Evolutionary conservation across 2,113 vertebrate species (phyloP), one percentile per base, ranked within the genome.

Genomic region (Lates calcarifer): DNA sequence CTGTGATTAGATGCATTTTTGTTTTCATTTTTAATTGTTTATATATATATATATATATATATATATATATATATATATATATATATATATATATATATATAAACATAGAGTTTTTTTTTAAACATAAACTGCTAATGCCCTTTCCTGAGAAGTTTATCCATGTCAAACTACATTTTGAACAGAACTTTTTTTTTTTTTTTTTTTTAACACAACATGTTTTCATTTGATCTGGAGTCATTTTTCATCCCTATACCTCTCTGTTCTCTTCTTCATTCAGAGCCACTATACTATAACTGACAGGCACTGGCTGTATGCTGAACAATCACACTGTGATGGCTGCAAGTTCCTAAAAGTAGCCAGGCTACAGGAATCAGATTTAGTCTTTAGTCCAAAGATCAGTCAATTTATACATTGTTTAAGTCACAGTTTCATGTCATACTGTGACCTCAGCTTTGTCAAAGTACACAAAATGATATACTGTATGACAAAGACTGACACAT

Each of bases 61-160:
- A 37, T 15, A 82, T 37, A 77, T 6, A 55, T 65, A 83, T 69
- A 73, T 61, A 22, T 47, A 37, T 15, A 82, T 37, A 77, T 6
- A 55, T 65, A 83, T 69, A 73, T 61, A 22, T 47, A 37, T 15
- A 82, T 37, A 77, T 6, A 55, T 65, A 83, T 69, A 73, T 61
- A 22, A n/a, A n/a, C n/a, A n/a, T n/a, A n/a, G n/a, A n/a, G n/a
- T n/a, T n/a, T 68, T 71, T 53, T 74, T 85, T 86, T 82, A 29
- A 77, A 89, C 83, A 89, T 58, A 87, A 79, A 83, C 76, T 83
- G 77, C 62, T 85, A 82, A 90, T 82, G 69, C 70, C 83, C 90
- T 84, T 92, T 93, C 94, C 94, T 95, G 95, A 95, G 94, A 91
- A 90, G 87, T 91, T 85, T 64, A 74, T 91, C 81, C 73, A 86